Evolutionary conservation across 2,113 vertebrate species (phyloP), one percentile per base, ranked within the genome.

Genomic region (Brevimyrus niger): DNA sequence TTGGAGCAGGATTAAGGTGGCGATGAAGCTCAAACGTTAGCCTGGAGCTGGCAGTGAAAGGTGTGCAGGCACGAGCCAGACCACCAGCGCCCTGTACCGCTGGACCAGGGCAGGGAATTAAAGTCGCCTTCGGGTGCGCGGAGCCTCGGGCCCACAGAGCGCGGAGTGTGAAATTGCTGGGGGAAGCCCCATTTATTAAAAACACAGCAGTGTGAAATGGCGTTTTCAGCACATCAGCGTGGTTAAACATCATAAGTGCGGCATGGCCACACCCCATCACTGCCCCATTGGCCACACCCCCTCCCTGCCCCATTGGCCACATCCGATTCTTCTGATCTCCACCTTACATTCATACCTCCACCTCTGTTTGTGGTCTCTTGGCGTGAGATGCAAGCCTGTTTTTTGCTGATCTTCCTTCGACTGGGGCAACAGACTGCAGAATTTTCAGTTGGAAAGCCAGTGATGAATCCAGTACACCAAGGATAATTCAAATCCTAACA

Each of bases 241-340:
- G 95, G 94, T 94, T 96, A 95, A 96, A 94, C 96, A 96, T 96
- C 96, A 96, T 96, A 96, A 96, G 96, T 96, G 94, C 93, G 91
- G 92, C 92, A 93, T 46, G 44, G 82, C 8, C 94, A 96, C 90
- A 93, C 94, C 91, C 92, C 92, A 92, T 7, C 69, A 38, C 31
- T 94, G 94, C 94, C 94, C 91, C 92, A 90, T 89, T 88, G 90
- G 91, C 90, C 91, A 90, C 89, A 89, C 94, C 91, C 92, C 92
- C 92, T 5, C 65, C 15, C 27, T 94, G 94, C 94, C 94, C 91
- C 92, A 90, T 89, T 88, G 90, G 91, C 90, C 91, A 90, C 89
- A 89, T 92, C 92, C 92, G 90, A 91, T 89, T 91, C 91, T 89
- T 92, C 92, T 86, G 89, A 82, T 91, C 89, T 88, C 88, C 58